These are phyloP conservation scores for Phenganax stokvisi DNA, from an alignment of 92 coral and sea anemone genomes.

Conservation along the genomic window DNA sequence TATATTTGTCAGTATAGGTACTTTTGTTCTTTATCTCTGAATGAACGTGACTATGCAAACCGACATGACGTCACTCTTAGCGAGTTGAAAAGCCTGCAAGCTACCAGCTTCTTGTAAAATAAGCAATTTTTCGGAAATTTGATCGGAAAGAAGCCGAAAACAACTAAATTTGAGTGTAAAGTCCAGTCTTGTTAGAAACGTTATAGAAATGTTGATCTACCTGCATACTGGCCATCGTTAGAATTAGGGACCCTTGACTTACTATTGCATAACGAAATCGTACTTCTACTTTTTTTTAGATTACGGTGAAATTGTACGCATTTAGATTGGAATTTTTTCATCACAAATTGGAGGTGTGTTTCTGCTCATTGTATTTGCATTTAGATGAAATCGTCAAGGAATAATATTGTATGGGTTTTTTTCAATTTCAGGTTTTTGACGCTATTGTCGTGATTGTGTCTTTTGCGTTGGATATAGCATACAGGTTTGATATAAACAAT, in stretches of 20 bases:
- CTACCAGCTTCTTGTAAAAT: too few relatives aligned
- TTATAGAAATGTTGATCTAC: neutral
- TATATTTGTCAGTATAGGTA: too few relatives aligned
- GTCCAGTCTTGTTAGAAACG: neutral
- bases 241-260: neutral
- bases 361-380: neutral
- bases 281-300: slow-evolving; percentile 41
- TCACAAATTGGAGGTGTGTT: slow-evolving; percentile 86
- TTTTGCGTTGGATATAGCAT: slow-evolving; percentile 81
- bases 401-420: slow-evolving; percentile 3
- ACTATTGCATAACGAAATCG: neutral
- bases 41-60: too few relatives aligned
- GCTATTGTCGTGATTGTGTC: slow-evolving; percentile 85
- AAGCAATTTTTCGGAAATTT: too few relatives aligned
- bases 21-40: too few relatives aligned
- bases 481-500: slow-evolving; percentile 55
- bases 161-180: neutral
- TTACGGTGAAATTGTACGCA: slow-evolving; percentile 74
- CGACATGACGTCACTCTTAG: too few relatives aligned
- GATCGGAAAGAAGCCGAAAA: neutral
- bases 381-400: neutral
- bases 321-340: slow-evolving; percentile 81
- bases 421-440: slow-evolving; percentile 71
- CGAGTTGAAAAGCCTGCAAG: too few relatives aligned
- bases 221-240: neutral